These are phyloP conservation scores for Ferrisia virgata DNA, from an alignment of 2,888 invertebrate species.

Conservation along the genomic window DNA sequence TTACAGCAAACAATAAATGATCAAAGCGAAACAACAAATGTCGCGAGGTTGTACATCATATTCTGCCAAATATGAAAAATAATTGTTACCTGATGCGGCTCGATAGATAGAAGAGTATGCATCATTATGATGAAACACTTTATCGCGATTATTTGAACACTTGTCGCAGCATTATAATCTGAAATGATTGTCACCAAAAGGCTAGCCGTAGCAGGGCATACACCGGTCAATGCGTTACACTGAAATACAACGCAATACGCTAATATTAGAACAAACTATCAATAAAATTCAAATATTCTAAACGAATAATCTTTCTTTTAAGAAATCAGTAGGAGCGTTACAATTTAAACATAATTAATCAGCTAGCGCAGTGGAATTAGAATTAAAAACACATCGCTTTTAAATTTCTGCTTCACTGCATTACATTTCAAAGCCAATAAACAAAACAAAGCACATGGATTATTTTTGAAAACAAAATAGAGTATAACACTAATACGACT, in stretches of 20 bases:
- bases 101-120: constrained; percentile 59
- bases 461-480: background rate
- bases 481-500: background rate
- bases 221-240: constrained; percentile 63
- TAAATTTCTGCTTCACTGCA: background rate
- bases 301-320: no score
- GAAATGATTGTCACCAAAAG: constrained; percentile 58
- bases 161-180: constrained; percentile 54
- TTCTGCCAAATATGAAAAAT: background rate
- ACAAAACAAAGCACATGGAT: background rate
- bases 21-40: background rate
- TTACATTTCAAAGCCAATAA: background rate
- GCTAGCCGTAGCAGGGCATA: constrained; percentile 63
- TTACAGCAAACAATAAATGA: background rate
- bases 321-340: no score
- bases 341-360: background rate
- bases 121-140: constrained; percentile 60
- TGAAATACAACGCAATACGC: constrained; percentile 53
- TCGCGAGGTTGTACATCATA: background rate
- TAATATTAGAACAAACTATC: background rate
- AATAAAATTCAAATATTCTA: no score
- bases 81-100: constrained; percentile 57
- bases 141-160: constrained; percentile 56
- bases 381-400: background rate
- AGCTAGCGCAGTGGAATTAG: background rate